Evolutionary conservation across 2,888 invertebrate species (phyloP).

Genomic region (Oegoconia quadripuncta): DNA sequence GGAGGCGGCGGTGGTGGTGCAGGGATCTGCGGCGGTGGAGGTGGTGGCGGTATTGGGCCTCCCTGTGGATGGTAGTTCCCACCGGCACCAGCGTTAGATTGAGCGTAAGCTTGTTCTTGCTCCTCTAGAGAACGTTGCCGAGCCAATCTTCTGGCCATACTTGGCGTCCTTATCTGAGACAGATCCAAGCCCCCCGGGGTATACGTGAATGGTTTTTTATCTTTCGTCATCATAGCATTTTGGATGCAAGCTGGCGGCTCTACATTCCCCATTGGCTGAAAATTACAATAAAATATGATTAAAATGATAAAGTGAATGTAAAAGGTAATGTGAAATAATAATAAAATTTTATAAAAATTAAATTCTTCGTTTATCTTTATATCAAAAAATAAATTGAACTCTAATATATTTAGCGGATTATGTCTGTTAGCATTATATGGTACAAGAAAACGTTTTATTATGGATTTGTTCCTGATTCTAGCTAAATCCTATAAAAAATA

Average conservation of each 20-base stretch:
- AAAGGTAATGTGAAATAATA: no score
- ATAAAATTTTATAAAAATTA: no score
- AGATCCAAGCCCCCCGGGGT: slow-evolving; percentile 95
- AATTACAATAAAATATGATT: no score
- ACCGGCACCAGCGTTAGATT: slow-evolving; percentile 34
- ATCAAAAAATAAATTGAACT: no score
- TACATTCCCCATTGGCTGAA: slow-evolving; percentile 65
- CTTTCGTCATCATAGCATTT: slow-evolving; percentile 96
- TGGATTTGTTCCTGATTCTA: no score
- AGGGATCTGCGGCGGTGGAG: slow-evolving; percentile 66
- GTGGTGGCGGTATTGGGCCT: slow-evolving; percentile 64
- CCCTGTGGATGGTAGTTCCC: slow-evolving; percentile 54
- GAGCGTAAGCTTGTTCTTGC: slow-evolving; percentile 67
- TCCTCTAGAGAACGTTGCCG: slow-evolving; percentile 80
- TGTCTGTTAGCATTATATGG: no score
- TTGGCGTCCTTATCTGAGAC: slow-evolving; percentile 92
- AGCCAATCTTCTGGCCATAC: slow-evolving; percentile 90
- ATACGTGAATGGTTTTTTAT: slow-evolving; percentile 98
- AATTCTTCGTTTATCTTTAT: no score
- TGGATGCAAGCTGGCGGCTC: slow-evolving; percentile 94
- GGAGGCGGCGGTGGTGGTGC: slow-evolving; percentile 81
- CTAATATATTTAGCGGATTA: no score
- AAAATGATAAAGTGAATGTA: no score
- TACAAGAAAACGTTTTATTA: no score
- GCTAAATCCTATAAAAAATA: no score